Evolutionary conservation across 2,797 vertebrate species (phyloP), one percentile per base, ranked within the genome.

Genomic region (Botia almorhae): DNA sequence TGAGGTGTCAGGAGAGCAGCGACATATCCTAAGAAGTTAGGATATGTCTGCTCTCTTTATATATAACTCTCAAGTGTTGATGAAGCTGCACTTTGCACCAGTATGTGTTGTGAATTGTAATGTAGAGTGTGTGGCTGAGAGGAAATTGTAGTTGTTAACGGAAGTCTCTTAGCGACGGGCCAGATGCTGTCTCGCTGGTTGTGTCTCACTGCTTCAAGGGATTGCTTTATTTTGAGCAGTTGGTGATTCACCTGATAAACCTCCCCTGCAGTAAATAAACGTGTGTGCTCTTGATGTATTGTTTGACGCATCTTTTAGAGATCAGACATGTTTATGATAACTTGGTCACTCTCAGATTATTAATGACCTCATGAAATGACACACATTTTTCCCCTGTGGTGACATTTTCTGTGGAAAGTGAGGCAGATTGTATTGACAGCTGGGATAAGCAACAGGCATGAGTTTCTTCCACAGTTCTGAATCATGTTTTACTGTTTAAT

Each of bases 151-250:
- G 26, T 69, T 58, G 67, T 29, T n/a, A 64, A 29, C 1, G 26
- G 58, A 55, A n/a, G 43, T 29, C 21, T 5, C 6, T 58, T 69
- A 33, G 33, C 14, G 67, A 16, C 70, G 19, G 48, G 56, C 33
- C 23, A 17, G 4, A 64, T 33, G 13, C 70, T 21, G 1, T 3
- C 10, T 14, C 56, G 33, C 33, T 33, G 33, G 36, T 29, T 26
- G 48, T 50, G 48, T 19, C 58, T 71, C 60, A 48, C 23, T 68
- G 51, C 55, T 53, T 19, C 33, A 3, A 33, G 33, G 56, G 50
- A 50, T 26, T 61, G n/a, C 58, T 60, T 46, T 65, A 7, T 64
- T 55, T 70, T 68, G n/a, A 79, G 26, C 46, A 58, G 43, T 26
- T 26, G 23, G 23, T 26, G 23, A 26, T 26, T 26, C 23, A 26